Evolutionary conservation across 2,797 vertebrate species (phyloP).

Genomic region (Liparis tanakae): DNA sequence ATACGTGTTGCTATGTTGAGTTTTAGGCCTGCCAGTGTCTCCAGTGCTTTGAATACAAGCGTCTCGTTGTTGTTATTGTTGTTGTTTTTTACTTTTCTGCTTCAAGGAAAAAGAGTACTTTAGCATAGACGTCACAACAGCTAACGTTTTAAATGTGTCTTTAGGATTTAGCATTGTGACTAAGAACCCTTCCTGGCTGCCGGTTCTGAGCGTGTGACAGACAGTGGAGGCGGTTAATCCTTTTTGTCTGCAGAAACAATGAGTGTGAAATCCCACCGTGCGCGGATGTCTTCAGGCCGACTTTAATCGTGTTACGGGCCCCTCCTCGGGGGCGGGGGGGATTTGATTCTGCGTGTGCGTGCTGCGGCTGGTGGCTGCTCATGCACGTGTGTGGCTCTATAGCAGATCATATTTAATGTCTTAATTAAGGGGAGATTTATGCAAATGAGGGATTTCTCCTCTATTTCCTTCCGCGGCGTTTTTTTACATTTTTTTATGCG

Average conservation of each 20-base stretch:
- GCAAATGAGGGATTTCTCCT: slow-evolving; percentile 63
- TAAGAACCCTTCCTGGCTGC: background rate
- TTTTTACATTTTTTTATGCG: slow-evolving; percentile 40
- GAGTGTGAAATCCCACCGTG: slow-evolving; percentile 73
- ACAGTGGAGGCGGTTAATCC: slow-evolving; percentile 57
- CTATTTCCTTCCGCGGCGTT: slow-evolving; percentile 39
- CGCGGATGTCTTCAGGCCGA: slow-evolving; percentile 65
- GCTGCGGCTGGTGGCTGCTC: slow-evolving; percentile 32
- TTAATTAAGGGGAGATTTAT: slow-evolving; percentile 76
- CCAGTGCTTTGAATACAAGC: background rate
- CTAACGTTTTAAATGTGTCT: too few relatives aligned
- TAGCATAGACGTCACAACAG: background rate
- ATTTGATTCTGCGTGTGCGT: slow-evolving; percentile 32
- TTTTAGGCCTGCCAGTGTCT: background rate
- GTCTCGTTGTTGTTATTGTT: background rate
- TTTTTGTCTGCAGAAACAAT: slow-evolving; percentile 75
- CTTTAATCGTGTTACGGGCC: slow-evolving; percentile 73
- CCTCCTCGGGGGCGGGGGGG: slow-evolving; percentile 37
- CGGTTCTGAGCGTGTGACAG: slow-evolving; percentile 14
- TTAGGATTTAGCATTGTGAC: background rate
- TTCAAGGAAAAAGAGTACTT: background rate
- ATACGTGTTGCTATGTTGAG: background rate
- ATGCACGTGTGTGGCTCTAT: slow-evolving; percentile 25
- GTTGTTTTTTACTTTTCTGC: background rate
- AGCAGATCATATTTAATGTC: slow-evolving; percentile 71